phyloP scores from a whole-genome alignment of 2,113 vertebrate genomes.

The Psittacus erithacus region DNA sequence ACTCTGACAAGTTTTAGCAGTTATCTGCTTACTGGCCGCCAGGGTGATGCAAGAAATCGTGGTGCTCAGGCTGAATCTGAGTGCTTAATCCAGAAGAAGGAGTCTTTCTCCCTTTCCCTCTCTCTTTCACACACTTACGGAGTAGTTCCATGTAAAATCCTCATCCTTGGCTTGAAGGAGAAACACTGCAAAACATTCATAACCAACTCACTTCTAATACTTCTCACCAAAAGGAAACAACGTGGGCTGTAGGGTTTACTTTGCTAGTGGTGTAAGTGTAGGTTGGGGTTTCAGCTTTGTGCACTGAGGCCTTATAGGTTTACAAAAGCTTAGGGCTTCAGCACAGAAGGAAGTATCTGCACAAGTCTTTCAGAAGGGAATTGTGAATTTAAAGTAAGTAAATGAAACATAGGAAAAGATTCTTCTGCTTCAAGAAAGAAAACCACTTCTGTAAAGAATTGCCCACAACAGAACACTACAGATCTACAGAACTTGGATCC shows the following conservation, averaged over 20 bases:
- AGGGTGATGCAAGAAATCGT: background rate
- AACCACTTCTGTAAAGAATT: background rate
- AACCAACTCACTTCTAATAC: background rate
- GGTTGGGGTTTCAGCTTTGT: background rate
- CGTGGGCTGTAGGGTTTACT: background rate
- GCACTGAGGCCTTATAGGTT: background rate
- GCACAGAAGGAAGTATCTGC: background rate
- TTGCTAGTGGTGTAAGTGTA: background rate
- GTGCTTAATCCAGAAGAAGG: slow-evolving; percentile 43
- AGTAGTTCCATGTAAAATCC: background rate
- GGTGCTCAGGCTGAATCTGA: background rate
- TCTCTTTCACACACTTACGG: background rate
- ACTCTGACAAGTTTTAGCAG: background rate
- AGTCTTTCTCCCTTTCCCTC: background rate
- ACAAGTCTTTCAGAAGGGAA: background rate
- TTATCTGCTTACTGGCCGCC: background rate
- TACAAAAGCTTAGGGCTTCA: background rate
- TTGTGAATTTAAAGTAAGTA: background rate
- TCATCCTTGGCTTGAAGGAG: background rate
- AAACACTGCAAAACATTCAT: background rate
- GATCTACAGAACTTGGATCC: background rate
- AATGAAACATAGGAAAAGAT: background rate
- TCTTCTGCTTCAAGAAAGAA: background rate
- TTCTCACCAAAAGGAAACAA: background rate
- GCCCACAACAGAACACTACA: background rate